A percentile compares a stretch with the other conserved stretches of the same genome.
These are phyloP conservation scores for Musca vetustissima DNA, from an alignment of 1,140 invertebrate species.

Conservation along the genomic window DNA sequence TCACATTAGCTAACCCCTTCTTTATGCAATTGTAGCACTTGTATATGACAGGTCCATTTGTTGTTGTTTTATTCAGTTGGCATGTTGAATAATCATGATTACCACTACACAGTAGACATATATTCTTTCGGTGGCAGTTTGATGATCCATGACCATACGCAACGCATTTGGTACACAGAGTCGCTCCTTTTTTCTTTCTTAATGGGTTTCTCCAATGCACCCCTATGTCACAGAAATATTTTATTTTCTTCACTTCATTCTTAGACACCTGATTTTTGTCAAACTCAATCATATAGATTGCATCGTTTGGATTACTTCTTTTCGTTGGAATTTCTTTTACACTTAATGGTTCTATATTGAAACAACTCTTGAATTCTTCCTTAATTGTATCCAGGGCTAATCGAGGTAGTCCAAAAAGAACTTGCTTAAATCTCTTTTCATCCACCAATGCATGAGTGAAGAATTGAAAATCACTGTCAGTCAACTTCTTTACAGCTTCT, in stretches of 20 bases:
- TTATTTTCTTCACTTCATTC: not conserved
- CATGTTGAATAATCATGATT: not conserved
- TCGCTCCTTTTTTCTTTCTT: not conserved
- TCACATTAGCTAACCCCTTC: not conserved
- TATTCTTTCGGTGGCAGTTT: not conserved
- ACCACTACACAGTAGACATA: not conserved
- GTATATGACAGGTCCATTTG: not conserved
- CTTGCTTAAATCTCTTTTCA: not conserved
- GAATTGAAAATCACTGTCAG: not conserved
- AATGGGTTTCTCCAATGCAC: not conserved
- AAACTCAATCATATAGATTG: not conserved
- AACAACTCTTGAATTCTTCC: not conserved
- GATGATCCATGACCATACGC: constrained; percentile 3
- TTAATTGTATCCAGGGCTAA: not conserved
- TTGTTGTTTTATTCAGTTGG: not conserved
- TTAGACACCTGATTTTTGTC: not conserved
- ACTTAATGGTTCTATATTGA: not conserved
- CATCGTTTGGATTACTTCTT: not conserved
- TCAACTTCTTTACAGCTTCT: not conserved
- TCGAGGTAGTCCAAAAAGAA: not conserved
- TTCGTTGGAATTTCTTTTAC: not conserved
- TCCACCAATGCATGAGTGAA: not conserved
- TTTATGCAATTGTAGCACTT: not conserved
- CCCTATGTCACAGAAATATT: not conserved
- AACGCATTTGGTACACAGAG: not conserved